Evolutionary conservation across 2,888 invertebrate species (phyloP).

Genomic region (Troides oblongomaculatus): DNA sequence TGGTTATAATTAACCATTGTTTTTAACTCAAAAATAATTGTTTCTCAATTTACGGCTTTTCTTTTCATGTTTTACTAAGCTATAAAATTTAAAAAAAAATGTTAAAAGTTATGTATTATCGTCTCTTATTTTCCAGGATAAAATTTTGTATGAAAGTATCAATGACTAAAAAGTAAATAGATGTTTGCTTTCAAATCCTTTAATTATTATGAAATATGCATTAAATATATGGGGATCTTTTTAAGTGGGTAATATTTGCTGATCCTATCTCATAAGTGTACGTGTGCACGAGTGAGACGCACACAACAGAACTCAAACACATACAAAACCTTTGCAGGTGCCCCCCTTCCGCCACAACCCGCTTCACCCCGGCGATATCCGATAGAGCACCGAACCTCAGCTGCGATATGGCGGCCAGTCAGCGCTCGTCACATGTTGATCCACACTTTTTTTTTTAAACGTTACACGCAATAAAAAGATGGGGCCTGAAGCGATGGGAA

Average conservation of each 20-base stretch:
- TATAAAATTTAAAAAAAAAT: too few species aligned
- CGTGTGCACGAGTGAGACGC: conserved; percentile 26
- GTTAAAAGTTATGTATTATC: too few species aligned
- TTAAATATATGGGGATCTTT: conserved; percentile 9
- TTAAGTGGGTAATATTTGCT: conserved; percentile 11
- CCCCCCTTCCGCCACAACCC: conserved; percentile 38
- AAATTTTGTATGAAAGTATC: too few species aligned
- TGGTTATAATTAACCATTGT: too few species aligned
- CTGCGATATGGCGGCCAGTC: conserved; percentile 47
- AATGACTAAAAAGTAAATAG: background rate
- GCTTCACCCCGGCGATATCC: conserved; percentile 43
- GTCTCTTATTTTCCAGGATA: too few species aligned
- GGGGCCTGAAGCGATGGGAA: conserved; percentile 22
- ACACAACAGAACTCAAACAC: conserved; percentile 20
- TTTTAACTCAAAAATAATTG: too few species aligned
- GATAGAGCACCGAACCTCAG: conserved; percentile 63
- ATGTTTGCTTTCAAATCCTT: background rate
- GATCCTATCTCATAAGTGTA: background rate
- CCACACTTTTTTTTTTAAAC: conserved; percentile 56
- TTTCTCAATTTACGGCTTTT: too few species aligned
- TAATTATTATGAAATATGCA: background rate
- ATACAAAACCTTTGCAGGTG: conserved; percentile 33
- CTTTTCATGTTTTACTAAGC: too few species aligned
- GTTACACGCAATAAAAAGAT: conserved; percentile 32
- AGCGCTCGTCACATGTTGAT: conserved; percentile 69